Evolutionary conservation across 1,140 invertebrate species (phyloP).

Genomic region (Pogonomyrmex barbatus): DNA sequence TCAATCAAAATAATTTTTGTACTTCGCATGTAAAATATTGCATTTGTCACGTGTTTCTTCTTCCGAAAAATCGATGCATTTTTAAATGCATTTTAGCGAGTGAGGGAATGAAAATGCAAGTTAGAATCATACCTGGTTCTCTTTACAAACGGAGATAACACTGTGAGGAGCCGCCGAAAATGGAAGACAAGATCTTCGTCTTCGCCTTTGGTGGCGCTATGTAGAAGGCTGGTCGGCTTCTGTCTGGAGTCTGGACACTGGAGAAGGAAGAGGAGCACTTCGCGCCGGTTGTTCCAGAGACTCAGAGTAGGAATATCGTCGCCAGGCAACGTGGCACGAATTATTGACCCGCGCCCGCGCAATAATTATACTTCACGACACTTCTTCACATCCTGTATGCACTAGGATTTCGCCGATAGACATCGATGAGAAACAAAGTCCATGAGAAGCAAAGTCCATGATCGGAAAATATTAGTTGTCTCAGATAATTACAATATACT

Average conservation of each 20-base stretch:
- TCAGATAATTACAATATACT: neutral
- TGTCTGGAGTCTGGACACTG: constrained; percentile 69
- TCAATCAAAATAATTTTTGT: constrained; percentile 8
- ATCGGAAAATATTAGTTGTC: neutral
- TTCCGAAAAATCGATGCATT: neutral
- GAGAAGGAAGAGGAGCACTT: constrained; percentile 62
- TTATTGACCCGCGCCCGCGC: constrained; percentile 85
- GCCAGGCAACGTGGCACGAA: constrained; percentile 79
- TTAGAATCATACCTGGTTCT: neutral
- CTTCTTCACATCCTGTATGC: constrained; percentile 59
- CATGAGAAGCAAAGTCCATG: neutral
- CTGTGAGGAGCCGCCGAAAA: neutral
- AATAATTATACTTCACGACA: constrained; percentile 79
- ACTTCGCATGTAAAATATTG: constrained; percentile 9
- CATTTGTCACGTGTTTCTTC: constrained; percentile 26
- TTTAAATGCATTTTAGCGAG: constrained; percentile 6
- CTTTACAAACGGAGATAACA: neutral
- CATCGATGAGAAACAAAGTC: neutral
- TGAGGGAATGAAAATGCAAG: neutral
- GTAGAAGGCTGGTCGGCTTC: constrained; percentile 64
- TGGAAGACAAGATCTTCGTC: constrained; percentile 25
- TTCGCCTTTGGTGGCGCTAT: constrained; percentile 52
- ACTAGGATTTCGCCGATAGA: constrained; percentile 37
- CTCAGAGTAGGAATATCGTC: constrained; percentile 74
- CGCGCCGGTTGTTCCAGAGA: constrained; percentile 62